A percentile compares a stretch with the other conserved stretches of the same genome.
phyloP scores from a whole-genome alignment of 2,113 vertebrate genomes.

The Himantopus leucocephalus region DNA sequence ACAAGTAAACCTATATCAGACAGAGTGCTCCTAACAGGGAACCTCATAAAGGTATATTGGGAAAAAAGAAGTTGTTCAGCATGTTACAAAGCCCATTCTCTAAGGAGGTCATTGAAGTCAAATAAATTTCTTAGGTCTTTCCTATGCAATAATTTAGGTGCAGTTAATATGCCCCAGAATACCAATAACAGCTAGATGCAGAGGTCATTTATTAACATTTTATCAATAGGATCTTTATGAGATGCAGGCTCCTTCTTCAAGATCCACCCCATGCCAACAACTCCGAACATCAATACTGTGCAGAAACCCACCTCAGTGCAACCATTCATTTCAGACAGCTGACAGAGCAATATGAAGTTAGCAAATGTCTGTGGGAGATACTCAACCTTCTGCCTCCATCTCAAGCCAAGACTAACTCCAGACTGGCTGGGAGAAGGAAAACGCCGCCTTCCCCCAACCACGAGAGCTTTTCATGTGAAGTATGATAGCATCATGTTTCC shows the following conservation, averaged over 20 bases:
- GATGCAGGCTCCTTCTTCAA: conserved; percentile 33
- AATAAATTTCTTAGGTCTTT: conserved; percentile 65
- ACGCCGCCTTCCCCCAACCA: not conserved
- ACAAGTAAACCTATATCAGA: conserved; percentile 49
- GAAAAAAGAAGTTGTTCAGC: not conserved
- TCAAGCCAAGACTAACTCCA: conserved; percentile 63
- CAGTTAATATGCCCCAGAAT: conserved; percentile 64
- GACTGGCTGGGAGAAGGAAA: conserved; percentile 26
- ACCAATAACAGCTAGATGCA: conserved; percentile 51
- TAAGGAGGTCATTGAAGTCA: conserved; percentile 61
- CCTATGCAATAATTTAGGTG: conserved; percentile 66
- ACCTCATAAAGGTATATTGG: conserved; percentile 48
- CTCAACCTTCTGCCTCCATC: conserved; percentile 8
- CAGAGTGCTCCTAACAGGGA: conserved; percentile 41
- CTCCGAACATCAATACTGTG: not conserved
- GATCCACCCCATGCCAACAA: conserved; percentile 24
- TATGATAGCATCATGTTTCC: conserved; percentile 33
- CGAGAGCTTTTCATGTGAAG: not conserved
- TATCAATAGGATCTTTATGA: conserved; percentile 70
- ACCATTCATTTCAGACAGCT: conserved; percentile 35
- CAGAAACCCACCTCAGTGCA: conserved; percentile 14
- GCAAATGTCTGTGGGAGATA: conserved; percentile 43
- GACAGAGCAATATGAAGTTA: not conserved
- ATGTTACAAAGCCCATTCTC: conserved; percentile 44
- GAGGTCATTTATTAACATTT: conserved; percentile 60